phyloP scores from a whole-genome alignment of 1,140 invertebrate genomes.

The Oscheius sp. region DNA sequence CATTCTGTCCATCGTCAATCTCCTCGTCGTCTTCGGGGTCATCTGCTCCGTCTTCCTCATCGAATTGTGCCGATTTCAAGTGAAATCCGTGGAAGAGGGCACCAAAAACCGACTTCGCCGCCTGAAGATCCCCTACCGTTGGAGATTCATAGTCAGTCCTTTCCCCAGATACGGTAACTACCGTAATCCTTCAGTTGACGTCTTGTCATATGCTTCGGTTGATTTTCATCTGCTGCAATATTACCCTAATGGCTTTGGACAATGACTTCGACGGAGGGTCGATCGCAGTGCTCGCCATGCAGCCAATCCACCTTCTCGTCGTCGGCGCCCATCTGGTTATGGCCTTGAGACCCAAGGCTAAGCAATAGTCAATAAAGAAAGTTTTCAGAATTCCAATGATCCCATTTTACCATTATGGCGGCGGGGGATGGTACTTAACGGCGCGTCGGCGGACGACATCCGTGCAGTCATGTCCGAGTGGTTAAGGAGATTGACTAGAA shows the following conservation, averaged over 20 bases:
- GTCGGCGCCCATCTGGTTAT: background rate
- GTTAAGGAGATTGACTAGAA: conserved; percentile 47
- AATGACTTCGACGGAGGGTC: conserved; percentile 23
- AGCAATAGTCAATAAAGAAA: no score
- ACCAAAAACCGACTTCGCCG: background rate
- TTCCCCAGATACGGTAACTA: background rate
- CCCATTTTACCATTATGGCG: no score
- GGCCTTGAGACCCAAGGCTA: background rate
- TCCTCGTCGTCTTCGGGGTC: background rate
- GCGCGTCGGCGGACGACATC: no score
- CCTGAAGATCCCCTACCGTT: background rate
- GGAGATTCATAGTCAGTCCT: background rate
- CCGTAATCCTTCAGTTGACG: background rate
- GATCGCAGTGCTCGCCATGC: conserved; percentile 7
- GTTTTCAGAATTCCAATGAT: no score
- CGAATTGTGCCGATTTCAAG: background rate
- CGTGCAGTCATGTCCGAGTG: conserved; percentile 43
- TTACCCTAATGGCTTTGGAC: conserved; percentile 20
- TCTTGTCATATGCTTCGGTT: background rate
- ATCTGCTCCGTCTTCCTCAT: background rate
- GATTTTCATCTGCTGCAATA: conserved; percentile 17
- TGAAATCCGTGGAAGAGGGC: background rate
- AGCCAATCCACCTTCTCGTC: conserved; percentile 11
- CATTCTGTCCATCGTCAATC: background rate
- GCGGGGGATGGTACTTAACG: no score